Conservation (phyloP, 2,113 vertebrate genomes). For the Cynocephalus volans region DNA sequence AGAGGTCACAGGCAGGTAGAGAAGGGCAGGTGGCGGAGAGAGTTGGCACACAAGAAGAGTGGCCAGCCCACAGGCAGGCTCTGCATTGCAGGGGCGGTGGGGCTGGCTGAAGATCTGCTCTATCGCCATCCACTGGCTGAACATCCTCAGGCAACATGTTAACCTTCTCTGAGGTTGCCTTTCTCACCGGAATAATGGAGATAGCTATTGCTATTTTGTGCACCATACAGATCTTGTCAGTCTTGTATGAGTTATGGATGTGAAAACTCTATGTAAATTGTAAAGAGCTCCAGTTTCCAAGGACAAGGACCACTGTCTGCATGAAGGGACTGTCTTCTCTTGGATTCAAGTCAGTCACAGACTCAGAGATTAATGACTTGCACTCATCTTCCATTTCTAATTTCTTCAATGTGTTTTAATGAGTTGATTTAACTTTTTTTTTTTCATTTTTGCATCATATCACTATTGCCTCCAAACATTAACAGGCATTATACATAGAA, state of each 20-base stretch:
- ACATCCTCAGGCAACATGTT: neutral
- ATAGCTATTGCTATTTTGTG: neutral
- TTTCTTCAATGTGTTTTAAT: neutral
- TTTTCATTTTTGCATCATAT: slow-evolving; percentile 12
- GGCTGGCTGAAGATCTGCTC: no score
- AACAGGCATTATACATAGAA: neutral
- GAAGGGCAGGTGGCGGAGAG: neutral
- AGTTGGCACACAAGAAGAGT: neutral
- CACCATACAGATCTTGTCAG: fast-evolving
- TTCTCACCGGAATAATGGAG: neutral
- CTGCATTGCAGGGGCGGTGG: fast-evolving
- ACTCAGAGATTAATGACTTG: no score
- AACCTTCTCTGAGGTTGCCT: neutral
- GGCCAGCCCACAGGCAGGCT: neutral
- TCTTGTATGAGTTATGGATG: neutral
- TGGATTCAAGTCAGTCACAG: neutral
- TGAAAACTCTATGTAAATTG: neutral
- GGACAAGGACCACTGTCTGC: neutral
- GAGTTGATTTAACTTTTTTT: no score
- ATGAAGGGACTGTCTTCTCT: neutral
- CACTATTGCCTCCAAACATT: neutral
- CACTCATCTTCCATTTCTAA: neutral
- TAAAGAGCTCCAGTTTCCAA: neutral
- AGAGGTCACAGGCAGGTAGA: neutral
- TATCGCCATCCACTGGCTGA: no score